These are phyloP conservation scores for Drosophila mimetica DNA, from an alignment of 2,888 invertebrate genomes.

Conservation along the genomic window DNA sequence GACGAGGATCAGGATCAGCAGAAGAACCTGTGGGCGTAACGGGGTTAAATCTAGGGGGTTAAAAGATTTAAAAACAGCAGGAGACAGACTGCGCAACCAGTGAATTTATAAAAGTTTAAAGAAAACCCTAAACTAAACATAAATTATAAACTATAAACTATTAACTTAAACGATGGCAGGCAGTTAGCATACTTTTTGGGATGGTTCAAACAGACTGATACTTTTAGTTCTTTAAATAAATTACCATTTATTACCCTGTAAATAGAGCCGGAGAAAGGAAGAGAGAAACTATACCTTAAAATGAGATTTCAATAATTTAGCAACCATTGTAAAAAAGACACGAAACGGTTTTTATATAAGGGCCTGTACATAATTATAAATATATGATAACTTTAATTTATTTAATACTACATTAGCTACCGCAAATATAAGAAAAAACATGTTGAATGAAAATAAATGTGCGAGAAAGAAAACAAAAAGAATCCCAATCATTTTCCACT, in stretches of 20 bases:
- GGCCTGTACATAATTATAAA: constrained; percentile 42
- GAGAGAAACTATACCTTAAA: constrained; percentile 7
- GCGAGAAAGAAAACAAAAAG: constrained; percentile 2
- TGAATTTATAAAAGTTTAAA: constrained; percentile 43
- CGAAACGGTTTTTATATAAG: constrained; percentile 35
- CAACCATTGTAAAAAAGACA: constrained; percentile 29
- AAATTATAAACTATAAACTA: constrained; percentile 9
- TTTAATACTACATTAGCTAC: constrained; percentile 25
- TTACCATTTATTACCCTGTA: constrained; percentile 19
- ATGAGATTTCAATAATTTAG: constrained; percentile 20
- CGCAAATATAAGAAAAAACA: constrained; percentile 9
- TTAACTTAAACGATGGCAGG: constrained; percentile 1
- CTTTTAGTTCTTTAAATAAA: constrained; percentile 75
- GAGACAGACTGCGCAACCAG: constrained; percentile 45
- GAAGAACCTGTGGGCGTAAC: constrained; percentile 83
- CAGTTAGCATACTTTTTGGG: constrained; percentile 41
- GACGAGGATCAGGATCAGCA: constrained; percentile 59
- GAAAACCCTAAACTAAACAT: constrained; percentile 23
- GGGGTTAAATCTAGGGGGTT: constrained; percentile 30
- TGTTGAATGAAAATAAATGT: constrained; percentile 31
- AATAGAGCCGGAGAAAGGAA: constrained; percentile 21
- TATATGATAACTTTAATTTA: constrained; percentile 27
- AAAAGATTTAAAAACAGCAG: constrained; percentile 30
- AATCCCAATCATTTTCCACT: constrained; percentile 30
- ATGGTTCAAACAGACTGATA: constrained; percentile 81